These are phyloP conservation scores for Melangyna quadrimaculata DNA, from an alignment of 2,888 invertebrate genomes.

Conservation along the genomic window DNA sequence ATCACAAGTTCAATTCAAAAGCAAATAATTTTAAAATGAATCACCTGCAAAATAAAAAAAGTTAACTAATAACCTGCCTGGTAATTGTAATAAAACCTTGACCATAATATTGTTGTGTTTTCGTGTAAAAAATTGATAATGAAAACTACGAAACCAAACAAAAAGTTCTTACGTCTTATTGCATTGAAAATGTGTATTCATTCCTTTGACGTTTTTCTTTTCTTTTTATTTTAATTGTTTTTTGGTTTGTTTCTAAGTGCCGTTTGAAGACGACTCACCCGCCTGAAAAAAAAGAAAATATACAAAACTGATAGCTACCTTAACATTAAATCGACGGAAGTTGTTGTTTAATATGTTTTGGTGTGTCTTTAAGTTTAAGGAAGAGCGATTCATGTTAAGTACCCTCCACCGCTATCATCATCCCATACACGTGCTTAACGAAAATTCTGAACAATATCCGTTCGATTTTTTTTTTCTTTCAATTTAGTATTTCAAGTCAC, in stretches of 20 bases:
- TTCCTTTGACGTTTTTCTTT: not conserved
- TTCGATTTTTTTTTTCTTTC: not conserved
- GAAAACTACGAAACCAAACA: not conserved
- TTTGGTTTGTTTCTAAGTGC: not conserved
- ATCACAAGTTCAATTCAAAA: not conserved
- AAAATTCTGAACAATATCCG: slow-evolving; percentile 28
- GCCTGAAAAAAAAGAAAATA: not conserved
- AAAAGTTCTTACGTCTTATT: not conserved
- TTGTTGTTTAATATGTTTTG: not conserved
- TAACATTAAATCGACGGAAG: slow-evolving; percentile 5
- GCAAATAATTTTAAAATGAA: slow-evolving; percentile 40
- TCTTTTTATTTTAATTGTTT: not conserved
- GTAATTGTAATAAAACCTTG: slow-evolving; percentile 58
- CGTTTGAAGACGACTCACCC: not conserved
- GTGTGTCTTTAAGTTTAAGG: not conserved
- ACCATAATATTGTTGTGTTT: slow-evolving; percentile 45
- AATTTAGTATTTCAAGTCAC: slow-evolving; percentile 50
- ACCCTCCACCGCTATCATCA: not conserved
- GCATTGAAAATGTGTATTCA: not conserved
- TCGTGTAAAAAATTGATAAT: slow-evolving; percentile 63
- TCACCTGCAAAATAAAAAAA: slow-evolving; percentile 27
- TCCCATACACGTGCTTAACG: not conserved
- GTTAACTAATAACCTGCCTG: not conserved
- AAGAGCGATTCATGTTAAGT: not conserved
- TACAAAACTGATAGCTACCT: not conserved